Evolutionary conservation across 2,888 invertebrate genomes (phyloP).

Genomic region (Cheilosia urbana): DNA sequence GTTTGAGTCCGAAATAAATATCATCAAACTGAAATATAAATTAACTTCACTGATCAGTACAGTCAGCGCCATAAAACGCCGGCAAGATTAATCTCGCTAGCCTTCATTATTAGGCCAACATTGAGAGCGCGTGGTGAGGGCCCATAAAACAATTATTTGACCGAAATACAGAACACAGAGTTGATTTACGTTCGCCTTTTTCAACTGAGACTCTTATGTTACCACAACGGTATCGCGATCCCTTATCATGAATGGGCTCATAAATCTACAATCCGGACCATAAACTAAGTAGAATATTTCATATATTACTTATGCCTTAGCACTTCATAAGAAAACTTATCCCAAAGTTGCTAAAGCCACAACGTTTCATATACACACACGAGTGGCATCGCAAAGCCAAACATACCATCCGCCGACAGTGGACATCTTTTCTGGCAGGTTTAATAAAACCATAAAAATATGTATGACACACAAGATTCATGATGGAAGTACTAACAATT

Average conservation of each 20-base stretch:
- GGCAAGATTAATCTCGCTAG: conserved; percentile 4
- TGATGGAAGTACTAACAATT: conserved; percentile 18
- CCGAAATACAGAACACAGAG: conserved; percentile 47
- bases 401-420: not conserved
- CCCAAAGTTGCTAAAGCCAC: conserved; percentile 21
- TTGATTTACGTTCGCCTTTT: conserved; percentile 4
- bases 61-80: not conserved
- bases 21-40: not conserved
- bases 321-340: conserved; percentile 53
- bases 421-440: conserved; percentile 13
- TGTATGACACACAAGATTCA: conserved; percentile 15
- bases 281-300: conserved; percentile 37
- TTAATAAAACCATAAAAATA: conserved; percentile 45
- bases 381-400: conserved; percentile 7
- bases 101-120: conserved; percentile 30
- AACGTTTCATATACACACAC: conserved; percentile 13
- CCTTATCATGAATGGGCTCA: conserved; percentile 24
- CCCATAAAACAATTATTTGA: conserved; percentile 41
- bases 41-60: not conserved
- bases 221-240: conserved; percentile 33
- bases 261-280: conserved; percentile 34
- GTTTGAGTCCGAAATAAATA: no score
- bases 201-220: conserved; percentile 24
- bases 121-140: not conserved
- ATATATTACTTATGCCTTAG: conserved; percentile 42